Percentiles rank a stretch among this genome's conserved stretches.
phyloP scores from a whole-genome alignment of 2,797 vertebrate genomes.

The Sebastes wilsoni region DNA sequence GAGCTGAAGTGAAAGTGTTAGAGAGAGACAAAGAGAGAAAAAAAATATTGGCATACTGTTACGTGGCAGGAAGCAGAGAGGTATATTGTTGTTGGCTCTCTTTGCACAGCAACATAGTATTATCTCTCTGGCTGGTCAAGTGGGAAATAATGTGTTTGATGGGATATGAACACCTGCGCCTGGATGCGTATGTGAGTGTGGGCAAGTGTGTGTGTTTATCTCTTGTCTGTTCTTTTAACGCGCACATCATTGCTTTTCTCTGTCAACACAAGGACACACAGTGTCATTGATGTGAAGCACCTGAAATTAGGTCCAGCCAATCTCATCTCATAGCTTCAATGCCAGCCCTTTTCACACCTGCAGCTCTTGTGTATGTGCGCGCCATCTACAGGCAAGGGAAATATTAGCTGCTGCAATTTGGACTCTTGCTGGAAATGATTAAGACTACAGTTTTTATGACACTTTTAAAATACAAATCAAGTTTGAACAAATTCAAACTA shows the following conservation, averaged over 20 bases:
- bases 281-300: background rate
- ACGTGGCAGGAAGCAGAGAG: slow-evolving; percentile 19
- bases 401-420: background rate
- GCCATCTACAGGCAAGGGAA: background rate
- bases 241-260: slow-evolving; percentile 10
- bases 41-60: slow-evolving; percentile 37
- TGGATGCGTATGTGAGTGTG: slow-evolving; percentile 22
- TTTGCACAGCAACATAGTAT: slow-evolving; percentile 58
- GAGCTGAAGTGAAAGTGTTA: background rate
- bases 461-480: background rate
- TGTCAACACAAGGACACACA: background rate
- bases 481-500: background rate
- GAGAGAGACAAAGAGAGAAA: background rate
- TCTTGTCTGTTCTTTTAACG: slow-evolving; percentile 11
- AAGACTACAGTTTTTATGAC: background rate
- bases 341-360: background rate
- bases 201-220: slow-evolving; percentile 17
- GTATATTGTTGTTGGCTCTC: slow-evolving; percentile 45
- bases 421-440: background rate
- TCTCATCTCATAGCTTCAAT: background rate
- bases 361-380: background rate
- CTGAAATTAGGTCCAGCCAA: background rate
- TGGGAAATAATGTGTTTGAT: slow-evolving; percentile 71
- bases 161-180: slow-evolving; percentile 60
- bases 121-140: slow-evolving; percentile 71